Conservation (phyloP, 2,113 vertebrate genomes). For the Nothoprocta pentlandii region DNA sequence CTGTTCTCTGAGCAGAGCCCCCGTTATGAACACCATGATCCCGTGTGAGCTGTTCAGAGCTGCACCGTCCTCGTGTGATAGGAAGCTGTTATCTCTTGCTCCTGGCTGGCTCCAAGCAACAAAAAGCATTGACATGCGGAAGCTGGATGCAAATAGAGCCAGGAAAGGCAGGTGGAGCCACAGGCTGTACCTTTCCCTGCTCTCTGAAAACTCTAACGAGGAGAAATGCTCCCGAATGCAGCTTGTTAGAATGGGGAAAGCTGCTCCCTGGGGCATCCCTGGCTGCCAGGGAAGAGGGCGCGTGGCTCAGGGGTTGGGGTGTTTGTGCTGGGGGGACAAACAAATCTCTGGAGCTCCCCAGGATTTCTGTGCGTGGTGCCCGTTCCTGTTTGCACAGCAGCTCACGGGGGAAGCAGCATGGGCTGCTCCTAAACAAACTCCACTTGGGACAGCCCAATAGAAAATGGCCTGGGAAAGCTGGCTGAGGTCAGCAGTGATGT, state of each 20-base stretch:
- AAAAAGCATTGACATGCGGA: not conserved
- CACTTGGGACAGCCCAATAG: not conserved
- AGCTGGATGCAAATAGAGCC: not conserved
- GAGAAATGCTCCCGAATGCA: not conserved
- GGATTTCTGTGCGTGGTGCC: not conserved
- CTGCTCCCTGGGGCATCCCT: not conserved
- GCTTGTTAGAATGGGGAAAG: not conserved
- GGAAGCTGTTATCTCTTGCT: not conserved
- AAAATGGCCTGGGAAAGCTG: not conserved
- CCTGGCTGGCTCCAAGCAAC: not conserved
- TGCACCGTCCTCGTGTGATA: rapidly evolving
- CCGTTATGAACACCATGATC: rapidly evolving
- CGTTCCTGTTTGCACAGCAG: not conserved
- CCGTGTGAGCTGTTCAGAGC: not conserved
- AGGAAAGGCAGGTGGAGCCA: not conserved
- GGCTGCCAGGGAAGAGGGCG: rapidly evolving
- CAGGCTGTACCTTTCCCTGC: not conserved
- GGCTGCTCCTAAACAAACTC: not conserved
- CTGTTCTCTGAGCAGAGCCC: not conserved
- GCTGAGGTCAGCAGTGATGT: not conserved
- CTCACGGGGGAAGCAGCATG: not conserved
- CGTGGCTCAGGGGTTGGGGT: not conserved
- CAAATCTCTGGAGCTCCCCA: not conserved
- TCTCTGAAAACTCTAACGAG: not conserved
- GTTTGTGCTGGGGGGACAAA: not conserved